Percentiles rank a stretch among this genome's conserved stretches.
These are phyloP conservation scores for Leptinotarsa juncta DNA, from an alignment of 2,888 invertebrate species.

Conservation along the genomic window DNA sequence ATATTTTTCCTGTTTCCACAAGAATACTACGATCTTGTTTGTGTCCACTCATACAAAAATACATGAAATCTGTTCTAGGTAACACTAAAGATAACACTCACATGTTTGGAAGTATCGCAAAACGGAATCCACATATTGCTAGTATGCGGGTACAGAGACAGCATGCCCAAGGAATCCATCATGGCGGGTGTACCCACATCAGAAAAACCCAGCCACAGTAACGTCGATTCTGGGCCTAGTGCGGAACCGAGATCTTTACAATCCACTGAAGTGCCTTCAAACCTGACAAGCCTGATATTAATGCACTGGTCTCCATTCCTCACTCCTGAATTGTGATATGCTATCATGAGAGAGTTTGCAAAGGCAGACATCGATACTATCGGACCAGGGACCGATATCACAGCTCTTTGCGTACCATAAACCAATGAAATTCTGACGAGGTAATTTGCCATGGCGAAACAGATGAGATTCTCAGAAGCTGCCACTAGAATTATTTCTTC, in stretches of 20 bases:
- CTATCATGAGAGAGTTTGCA: conserved; percentile 72
- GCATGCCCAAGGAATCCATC: conserved; percentile 80
- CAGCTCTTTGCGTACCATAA: conserved; percentile 87
- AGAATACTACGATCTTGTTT: no score
- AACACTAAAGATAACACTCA: conserved; percentile 63
- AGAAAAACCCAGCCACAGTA: conserved; percentile 84
- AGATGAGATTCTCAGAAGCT: conserved; percentile 80
- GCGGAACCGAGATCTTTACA: conserved; percentile 72
- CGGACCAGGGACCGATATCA: conserved; percentile 79
- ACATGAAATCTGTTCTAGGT: no score
- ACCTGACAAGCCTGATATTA: conserved; percentile 55
- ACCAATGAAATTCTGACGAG: conserved; percentile 86
- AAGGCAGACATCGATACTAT: conserved; percentile 76
- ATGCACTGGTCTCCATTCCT: conserved; percentile 70
- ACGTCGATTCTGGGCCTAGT: conserved; percentile 73
- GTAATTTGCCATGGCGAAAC: conserved; percentile 80
- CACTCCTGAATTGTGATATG: conserved; percentile 74
- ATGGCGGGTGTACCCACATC: conserved; percentile 84
- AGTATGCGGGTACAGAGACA: conserved; percentile 77
- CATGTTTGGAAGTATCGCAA: conserved; percentile 79
- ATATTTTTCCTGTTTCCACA: no score
- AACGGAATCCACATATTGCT: conserved; percentile 85
- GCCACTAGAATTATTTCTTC: conserved; percentile 80
- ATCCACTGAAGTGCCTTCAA: conserved; percentile 57
- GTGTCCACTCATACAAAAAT: no score